Evolutionary conservation across 2,113 vertebrate species (phyloP).

Genomic region (Cyanoramphus novaezelandiae): DNA sequence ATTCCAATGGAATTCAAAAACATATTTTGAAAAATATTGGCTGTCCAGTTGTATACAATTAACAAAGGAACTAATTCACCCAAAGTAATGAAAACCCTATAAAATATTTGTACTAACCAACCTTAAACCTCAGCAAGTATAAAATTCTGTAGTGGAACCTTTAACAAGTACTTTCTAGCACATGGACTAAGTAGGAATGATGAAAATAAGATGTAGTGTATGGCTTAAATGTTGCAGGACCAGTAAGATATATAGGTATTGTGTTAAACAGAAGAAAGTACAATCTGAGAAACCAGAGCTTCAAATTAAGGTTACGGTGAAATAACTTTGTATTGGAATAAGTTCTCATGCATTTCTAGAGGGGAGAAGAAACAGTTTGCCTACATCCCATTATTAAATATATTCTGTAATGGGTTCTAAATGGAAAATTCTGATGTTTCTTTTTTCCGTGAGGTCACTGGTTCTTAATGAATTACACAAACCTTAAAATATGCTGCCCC

Average conservation of each 20-base stretch:
- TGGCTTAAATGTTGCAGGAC: not conserved
- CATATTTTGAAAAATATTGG: not conserved
- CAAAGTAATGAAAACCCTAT: not conserved
- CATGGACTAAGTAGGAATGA: not conserved
- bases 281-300: not conserved
- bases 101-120: not conserved
- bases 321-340: not conserved
- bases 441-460: not conserved
- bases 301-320: not conserved
- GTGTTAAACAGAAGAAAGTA: not conserved
- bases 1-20: not conserved
- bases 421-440: not conserved
- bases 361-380: not conserved
- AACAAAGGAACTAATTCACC: not conserved
- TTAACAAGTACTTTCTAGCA: not conserved
- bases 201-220: not conserved
- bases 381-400: not conserved
- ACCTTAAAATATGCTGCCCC: not conserved
- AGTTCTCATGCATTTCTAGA: not conserved
- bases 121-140: not conserved
- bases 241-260: not conserved
- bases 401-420: not conserved
- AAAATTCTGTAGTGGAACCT: not conserved
- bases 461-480: not conserved
- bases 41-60: not conserved